Evolutionary conservation across 1,140 invertebrate genomes (phyloP), one percentile per base, ranked within the genome.

Genomic region (Theocolax elegans): DNA sequence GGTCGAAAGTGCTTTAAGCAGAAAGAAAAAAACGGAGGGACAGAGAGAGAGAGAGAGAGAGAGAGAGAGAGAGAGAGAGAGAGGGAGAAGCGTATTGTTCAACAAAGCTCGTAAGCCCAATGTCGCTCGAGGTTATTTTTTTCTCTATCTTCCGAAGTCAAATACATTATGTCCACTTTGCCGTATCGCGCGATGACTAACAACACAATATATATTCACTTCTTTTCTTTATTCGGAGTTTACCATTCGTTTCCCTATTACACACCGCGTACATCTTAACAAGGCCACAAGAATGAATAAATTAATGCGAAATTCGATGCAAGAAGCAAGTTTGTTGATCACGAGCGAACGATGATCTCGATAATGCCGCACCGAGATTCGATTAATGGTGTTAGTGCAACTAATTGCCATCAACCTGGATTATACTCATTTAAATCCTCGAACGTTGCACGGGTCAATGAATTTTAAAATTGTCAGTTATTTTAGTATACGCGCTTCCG

Each of bases 251-350:
- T 35, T 15, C 25, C 48, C 19, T 31, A 31, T 15, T 49, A 48
- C 10, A 49, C 17, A 35, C 44, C 15, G 21, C 19, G 25, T 35
- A n/a, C n/a, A n/a, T n/a, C n/a, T n/a, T n/a, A 49, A 21, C 59
- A 64, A 64, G 60, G 46, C 19, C 19, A 51, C 12, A 15, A 38
- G 31, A 64, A 51, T 13, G 31, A 49, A 31, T n/a, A 38, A 51
- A 7, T 31, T 17, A 31, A 23, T 38, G n/a, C 6, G 15, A 9
- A 44, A 44, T 9, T 3, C 13, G 42, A 15, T 44, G n/a, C 42
- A 49, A 38, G 71, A 70, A 67, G 62, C 54, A n/a, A n/a, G n/a
- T n/a, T n/a, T n/a, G n/a, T 42, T 35, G 25, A 10, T 51, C 31
- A 35, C 10, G 19, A 25, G 31, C 2, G 13, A 51, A 51, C n/a